Evolutionary conservation across 2,113 vertebrate genomes (phyloP), one percentile per base, ranked within the genome.

Genomic region (Cepphus grylle): DNA sequence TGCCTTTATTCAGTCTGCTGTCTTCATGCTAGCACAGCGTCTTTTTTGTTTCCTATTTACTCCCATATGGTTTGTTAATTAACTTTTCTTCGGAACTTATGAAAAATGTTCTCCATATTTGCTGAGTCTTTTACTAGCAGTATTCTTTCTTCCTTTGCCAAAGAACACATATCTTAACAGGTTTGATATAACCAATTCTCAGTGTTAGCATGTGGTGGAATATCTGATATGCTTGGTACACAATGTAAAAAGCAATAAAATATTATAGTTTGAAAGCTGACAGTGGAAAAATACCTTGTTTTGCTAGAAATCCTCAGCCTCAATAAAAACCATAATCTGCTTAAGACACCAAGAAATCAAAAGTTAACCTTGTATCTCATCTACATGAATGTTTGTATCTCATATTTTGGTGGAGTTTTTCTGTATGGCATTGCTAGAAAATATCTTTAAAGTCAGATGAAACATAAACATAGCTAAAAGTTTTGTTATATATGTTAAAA

Each of bases 51-150:
- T 87, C 7, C 32, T 93, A 9, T 95, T 87, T 85, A 61, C 66
- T 93, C 84, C 53, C 86, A 96, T 70, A 89, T 66, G 78, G 38
- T 85, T 94, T 89, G 58, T 80, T 93, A 95, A 93, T 94, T 87
- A 97, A 79, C 66, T 95, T 94, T 79, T 84, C 59, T 74, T 90
- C 3, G 4, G 47, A 91, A 73, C 15, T 61, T 79, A 69, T 36
- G 56, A 93, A 93, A 94, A 91, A 80, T 26, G 11, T 72, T 94
- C 45, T 80, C 45, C 53, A 11, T 80, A 65, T 85, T 91, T 77
- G 22, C 89, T 43, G 62, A 93, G 70, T 66, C 53, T 79, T 80
- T 87, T 47, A 65, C 47, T 70, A 91, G 42, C 40, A 87, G 53
- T 34, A 8, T 88, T 85, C 62, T 89, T 27, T 76, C 20, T 89